A percentile compares a stretch with the other conserved stretches of the same genome.
phyloP scores from a whole-genome alignment of 2,797 vertebrate species.

The Sebastes iracundus region DNA sequence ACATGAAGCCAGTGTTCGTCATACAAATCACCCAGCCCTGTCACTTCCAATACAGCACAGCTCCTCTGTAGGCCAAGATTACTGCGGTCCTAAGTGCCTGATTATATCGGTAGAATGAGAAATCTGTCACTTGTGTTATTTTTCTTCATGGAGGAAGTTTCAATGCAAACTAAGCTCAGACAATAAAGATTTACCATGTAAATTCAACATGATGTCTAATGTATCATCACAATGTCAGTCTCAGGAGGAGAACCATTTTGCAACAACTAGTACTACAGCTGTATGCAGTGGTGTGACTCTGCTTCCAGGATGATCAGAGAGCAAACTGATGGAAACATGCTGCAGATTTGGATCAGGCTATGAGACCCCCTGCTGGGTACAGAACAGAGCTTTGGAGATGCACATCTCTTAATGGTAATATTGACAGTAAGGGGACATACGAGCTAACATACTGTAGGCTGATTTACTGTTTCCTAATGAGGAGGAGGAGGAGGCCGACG shows the following conservation, averaged over 20 bases:
- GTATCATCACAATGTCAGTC: neutral
- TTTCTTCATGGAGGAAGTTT: neutral
- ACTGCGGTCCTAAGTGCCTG: conserved; percentile 33
- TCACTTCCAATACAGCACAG: conserved; percentile 50
- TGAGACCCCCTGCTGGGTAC: neutral
- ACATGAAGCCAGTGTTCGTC: conserved; percentile 52
- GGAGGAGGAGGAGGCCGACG: no score
- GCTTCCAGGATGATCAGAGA: neutral
- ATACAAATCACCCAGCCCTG: conserved; percentile 56
- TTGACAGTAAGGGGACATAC: neutral
- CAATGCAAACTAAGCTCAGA: neutral
- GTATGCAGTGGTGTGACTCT: neutral
- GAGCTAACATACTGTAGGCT: neutral
- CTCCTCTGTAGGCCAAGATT: conserved; percentile 41
- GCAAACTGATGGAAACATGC: neutral
- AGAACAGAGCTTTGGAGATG: conserved; percentile 1
- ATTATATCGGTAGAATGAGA: conserved; percentile 36
- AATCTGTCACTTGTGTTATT: conserved; percentile 11
- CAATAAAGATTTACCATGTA: neutral
- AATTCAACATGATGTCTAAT: neutral
- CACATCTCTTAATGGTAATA: neutral
- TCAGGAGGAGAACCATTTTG: neutral
- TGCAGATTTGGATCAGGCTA: neutral
- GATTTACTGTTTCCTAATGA: neutral
- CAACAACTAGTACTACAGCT: neutral